Evolutionary conservation across 2,113 vertebrate species (phyloP).

Genomic region (Ariopsis seemanni): DNA sequence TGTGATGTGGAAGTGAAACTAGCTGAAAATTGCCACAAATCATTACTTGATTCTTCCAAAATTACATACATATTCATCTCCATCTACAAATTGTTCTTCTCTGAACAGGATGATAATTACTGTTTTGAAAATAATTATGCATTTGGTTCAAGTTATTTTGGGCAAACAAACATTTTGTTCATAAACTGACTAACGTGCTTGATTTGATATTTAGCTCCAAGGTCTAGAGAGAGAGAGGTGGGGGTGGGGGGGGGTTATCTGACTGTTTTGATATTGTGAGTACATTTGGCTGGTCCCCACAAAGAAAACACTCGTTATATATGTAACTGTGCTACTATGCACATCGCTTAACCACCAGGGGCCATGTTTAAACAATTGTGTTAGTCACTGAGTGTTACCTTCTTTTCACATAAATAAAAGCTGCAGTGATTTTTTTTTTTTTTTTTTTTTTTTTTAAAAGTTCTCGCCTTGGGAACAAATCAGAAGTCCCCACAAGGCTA

Average conservation of each 20-base stretch:
- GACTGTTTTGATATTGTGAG: background rate
- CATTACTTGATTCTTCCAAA: background rate
- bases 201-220: conserved; percentile 16
- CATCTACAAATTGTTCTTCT: background rate
- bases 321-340: background rate
- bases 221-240: background rate
- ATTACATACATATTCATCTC: conserved; percentile 37
- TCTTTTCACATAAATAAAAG: background rate
- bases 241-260: background rate
- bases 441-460: background rate
- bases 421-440: background rate
- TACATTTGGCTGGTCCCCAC: background rate
- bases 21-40: background rate
- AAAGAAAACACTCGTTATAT: background rate
- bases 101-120: conserved; percentile 15
- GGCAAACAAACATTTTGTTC: background rate
- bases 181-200: background rate
- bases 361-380: background rate
- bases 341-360: background rate
- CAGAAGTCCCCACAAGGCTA: background rate
- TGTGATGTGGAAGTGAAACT: conserved; percentile 17
- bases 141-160: background rate
- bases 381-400: too few species aligned
- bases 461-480: background rate
- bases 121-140: conserved; percentile 2